phyloP scores from a whole-genome alignment of 2,113 vertebrate species.

The Eleginops maclovinus region DNA sequence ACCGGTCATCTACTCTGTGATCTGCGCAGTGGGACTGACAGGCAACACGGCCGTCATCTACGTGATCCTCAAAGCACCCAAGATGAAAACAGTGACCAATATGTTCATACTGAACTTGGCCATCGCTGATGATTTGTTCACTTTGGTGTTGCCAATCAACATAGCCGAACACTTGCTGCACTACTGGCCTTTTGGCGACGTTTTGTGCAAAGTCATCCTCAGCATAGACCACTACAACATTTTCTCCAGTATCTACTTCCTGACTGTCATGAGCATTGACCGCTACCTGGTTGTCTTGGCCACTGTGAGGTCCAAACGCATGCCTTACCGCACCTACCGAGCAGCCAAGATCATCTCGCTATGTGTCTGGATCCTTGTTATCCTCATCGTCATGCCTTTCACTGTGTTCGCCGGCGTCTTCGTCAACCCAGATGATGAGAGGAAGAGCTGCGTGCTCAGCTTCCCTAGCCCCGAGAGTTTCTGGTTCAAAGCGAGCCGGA shows the following conservation, averaged over 20 bases:
- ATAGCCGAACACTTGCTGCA: conserved; percentile 90
- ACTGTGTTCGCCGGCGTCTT: conserved; percentile 88
- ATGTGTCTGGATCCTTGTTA: conserved; percentile 90
- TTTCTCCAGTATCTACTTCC: conserved; percentile 93
- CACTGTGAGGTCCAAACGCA: conserved; percentile 86
- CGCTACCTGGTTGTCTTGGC: conserved; percentile 90
- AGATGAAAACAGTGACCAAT: conserved; percentile 93
- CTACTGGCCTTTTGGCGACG: conserved; percentile 92
- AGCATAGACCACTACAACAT: conserved; percentile 93
- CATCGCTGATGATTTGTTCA: conserved; percentile 90
- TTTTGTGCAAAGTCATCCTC: conserved; percentile 91
- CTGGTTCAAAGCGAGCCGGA: conserved; percentile 91
- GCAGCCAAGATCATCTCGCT: conserved; percentile 88
- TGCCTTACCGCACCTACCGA: conserved; percentile 87
- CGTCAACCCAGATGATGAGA: conserved; percentile 76
- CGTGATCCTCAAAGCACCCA: conserved; percentile 91
- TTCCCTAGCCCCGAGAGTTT: conserved; percentile 89
- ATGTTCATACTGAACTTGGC: conserved; percentile 94
- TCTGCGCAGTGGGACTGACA: conserved; percentile 89
- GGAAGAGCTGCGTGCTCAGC: conserved; percentile 90
- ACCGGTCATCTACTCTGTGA: conserved; percentile 89
- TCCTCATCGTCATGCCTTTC: conserved; percentile 89
- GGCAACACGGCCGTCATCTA: conserved; percentile 92
- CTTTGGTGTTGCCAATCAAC: conserved; percentile 89
- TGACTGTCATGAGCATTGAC: conserved; percentile 93